These are phyloP conservation scores for Sisyra terminalis DNA, from an alignment of 2,888 invertebrate genomes.

Conservation along the genomic window DNA sequence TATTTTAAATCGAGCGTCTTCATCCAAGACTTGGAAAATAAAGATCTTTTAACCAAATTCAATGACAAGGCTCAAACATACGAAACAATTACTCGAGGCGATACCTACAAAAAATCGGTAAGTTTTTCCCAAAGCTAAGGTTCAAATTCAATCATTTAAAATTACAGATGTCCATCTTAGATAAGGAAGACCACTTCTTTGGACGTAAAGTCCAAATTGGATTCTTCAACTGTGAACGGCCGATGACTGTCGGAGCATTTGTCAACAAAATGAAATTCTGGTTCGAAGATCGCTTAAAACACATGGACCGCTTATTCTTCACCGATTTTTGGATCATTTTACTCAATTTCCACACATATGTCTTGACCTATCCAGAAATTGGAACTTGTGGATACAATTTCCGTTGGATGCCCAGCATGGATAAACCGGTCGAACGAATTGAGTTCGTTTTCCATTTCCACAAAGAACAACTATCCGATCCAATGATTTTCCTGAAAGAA, in stretches of 20 bases:
- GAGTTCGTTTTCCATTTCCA: slow-evolving; percentile 18
- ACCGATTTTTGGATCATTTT: slow-evolving; percentile 9
- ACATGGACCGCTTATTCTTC: slow-evolving; percentile 10
- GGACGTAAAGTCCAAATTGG: slow-evolving; percentile 16
- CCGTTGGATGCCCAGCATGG: slow-evolving; percentile 17
- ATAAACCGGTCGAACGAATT: slow-evolving; percentile 19
- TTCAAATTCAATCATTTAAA: slow-evolving; percentile 1
- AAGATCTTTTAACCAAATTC: background rate
- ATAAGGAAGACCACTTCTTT: slow-evolving; percentile 16
- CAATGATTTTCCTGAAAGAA: too few relatives aligned
- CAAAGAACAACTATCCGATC: slow-evolving; percentile 11
- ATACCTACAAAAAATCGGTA: background rate
- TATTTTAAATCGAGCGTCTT: slow-evolving; percentile 17
- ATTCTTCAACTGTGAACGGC: slow-evolving; percentile 19
- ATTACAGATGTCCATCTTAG: slow-evolving; percentile 11
- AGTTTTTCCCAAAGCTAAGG: background rate
- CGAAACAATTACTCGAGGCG: background rate
- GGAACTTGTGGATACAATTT: slow-evolving; percentile 19
- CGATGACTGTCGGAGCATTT: slow-evolving; percentile 10
- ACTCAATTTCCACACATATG: slow-evolving; percentile 8
- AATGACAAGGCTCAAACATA: background rate
- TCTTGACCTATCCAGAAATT: slow-evolving; percentile 13
- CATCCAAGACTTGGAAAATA: background rate
- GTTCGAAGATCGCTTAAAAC: slow-evolving; percentile 8
- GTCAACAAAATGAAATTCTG: background rate